phyloP scores from a whole-genome alignment of 2,888 invertebrate species.

The Brachyptera risi region DNA sequence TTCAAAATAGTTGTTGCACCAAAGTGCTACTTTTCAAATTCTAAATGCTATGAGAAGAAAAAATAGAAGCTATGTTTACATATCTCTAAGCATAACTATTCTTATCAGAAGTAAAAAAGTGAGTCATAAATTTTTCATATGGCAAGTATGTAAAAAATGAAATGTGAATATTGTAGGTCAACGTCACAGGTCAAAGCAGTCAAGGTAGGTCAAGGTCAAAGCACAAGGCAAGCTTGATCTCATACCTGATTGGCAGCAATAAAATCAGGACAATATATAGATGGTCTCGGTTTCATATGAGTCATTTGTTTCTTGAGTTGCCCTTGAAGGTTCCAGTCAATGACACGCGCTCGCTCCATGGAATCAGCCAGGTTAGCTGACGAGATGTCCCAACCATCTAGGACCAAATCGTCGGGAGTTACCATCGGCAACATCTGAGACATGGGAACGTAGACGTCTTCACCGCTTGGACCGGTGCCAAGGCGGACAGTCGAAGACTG shows the following conservation, averaged over 20 bases:
- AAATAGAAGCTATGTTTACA: too few relatives aligned
- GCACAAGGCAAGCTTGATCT: neutral
- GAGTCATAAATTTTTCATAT: too few relatives aligned
- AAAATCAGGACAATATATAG: constrained; percentile 85
- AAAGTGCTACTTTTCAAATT: too few relatives aligned
- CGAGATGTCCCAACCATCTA: constrained; percentile 93
- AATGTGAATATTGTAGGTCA: too few relatives aligned
- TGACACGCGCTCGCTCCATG: constrained; percentile 81
- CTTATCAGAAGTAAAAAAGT: too few relatives aligned
- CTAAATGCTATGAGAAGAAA: too few relatives aligned
- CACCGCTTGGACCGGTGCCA: constrained; percentile 64
- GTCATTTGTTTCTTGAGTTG: constrained; percentile 70
- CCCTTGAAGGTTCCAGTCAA: constrained; percentile 76
- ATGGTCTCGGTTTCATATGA: constrained; percentile 72
- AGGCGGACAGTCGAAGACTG: constrained; percentile 85
- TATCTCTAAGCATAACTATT: too few relatives aligned
- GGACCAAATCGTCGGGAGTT: constrained; percentile 76
- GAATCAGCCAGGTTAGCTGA: constrained; percentile 77
- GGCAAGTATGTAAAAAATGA: too few relatives aligned
- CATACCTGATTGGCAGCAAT: constrained; percentile 92
- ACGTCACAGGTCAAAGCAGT: too few relatives aligned
- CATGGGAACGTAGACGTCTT: constrained; percentile 77
- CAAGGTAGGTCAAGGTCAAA: too few relatives aligned
- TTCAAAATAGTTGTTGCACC: too few relatives aligned
- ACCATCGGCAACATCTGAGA: constrained; percentile 81